Conservation (phyloP, 2,888 invertebrate genomes). For the Leucoma salicis region DNA sequence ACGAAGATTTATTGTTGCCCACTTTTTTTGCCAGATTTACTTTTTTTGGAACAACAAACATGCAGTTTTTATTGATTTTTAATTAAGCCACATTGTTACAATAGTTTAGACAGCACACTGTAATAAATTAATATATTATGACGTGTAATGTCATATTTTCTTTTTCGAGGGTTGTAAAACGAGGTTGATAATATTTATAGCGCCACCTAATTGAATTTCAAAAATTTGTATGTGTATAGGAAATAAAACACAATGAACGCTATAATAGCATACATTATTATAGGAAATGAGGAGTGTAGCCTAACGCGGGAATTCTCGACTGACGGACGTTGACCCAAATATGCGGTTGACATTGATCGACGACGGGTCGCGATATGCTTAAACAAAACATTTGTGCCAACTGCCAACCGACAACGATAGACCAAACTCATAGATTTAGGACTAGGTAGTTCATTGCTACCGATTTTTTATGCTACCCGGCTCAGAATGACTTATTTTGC, state of each 20-base stretch:
- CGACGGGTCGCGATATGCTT: slow-evolving; percentile 69
- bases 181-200: too few relatives aligned
- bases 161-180: too few relatives aligned
- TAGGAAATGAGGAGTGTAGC: slow-evolving; percentile 65
- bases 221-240: neutral
- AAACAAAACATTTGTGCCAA: slow-evolving; percentile 60
- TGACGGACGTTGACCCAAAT: slow-evolving; percentile 78
- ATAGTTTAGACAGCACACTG: neutral
- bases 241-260: slow-evolving; percentile 24
- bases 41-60: slow-evolving; percentile 4
- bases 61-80: neutral
- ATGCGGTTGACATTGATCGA: slow-evolving; percentile 81
- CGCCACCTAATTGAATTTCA: neutral
- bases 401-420: slow-evolving; percentile 24
- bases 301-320: slow-evolving; percentile 67
- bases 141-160: too few relatives aligned
- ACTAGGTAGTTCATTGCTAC: slow-evolving; percentile 71
- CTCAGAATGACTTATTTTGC: slow-evolving; percentile 53
- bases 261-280: slow-evolving; percentile 52
- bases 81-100: neutral
- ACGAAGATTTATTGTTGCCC: slow-evolving; percentile 47
- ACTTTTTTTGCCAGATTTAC: slow-evolving; percentile 34
- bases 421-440: slow-evolving; percentile 55
- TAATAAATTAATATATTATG: too few relatives aligned
- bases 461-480: slow-evolving; percentile 57